A percentile compares a stretch with the other conserved stretches of the same genome.
Conservation (phyloP, 1,140 invertebrate species). For the Drosophila auraria region DNA sequence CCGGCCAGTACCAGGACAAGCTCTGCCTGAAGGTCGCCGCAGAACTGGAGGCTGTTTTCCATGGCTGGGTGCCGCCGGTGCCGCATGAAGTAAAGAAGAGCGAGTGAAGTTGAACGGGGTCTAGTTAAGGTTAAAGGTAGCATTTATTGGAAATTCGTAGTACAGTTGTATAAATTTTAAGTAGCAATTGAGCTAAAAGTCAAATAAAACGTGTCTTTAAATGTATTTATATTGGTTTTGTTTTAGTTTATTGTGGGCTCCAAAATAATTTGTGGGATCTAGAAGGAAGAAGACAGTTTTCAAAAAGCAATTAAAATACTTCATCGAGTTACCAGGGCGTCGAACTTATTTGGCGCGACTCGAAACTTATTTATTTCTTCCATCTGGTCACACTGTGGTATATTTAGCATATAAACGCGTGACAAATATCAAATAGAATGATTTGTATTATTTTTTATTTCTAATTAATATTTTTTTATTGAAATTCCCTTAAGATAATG, state of each 20-base stretch:
- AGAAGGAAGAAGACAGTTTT: too few relatives aligned
- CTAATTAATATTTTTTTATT: too few relatives aligned
- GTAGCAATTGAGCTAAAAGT: background rate
- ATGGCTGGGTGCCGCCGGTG: slow-evolving; percentile 89
- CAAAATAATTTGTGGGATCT: too few relatives aligned
- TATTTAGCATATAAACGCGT: too few relatives aligned
- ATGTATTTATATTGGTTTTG: background rate
- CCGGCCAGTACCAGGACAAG: slow-evolving; percentile 89
- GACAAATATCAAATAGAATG: too few relatives aligned
- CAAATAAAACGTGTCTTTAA: background rate
- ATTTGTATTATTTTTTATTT: too few relatives aligned
- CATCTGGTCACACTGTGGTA: too few relatives aligned
- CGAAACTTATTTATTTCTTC: too few relatives aligned
- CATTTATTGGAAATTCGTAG: slow-evolving; percentile 2
- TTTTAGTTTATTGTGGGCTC: background rate
- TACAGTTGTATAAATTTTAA: slow-evolving; percentile 10
- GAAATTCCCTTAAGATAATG: too few relatives aligned
- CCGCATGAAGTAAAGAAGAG: slow-evolving; percentile 43
- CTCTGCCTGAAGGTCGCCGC: slow-evolving; percentile 91
- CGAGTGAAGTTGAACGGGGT: slow-evolving; percentile 7
- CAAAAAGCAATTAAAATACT: too few relatives aligned
- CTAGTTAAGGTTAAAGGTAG: slow-evolving; percentile 55
- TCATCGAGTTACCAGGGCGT: too few relatives aligned
- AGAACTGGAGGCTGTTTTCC: slow-evolving; percentile 91
- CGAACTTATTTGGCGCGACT: too few relatives aligned